These are phyloP conservation scores for Okapia johnstoni DNA, from an alignment of 2,113 vertebrate species.

Conservation along the genomic window DNA sequence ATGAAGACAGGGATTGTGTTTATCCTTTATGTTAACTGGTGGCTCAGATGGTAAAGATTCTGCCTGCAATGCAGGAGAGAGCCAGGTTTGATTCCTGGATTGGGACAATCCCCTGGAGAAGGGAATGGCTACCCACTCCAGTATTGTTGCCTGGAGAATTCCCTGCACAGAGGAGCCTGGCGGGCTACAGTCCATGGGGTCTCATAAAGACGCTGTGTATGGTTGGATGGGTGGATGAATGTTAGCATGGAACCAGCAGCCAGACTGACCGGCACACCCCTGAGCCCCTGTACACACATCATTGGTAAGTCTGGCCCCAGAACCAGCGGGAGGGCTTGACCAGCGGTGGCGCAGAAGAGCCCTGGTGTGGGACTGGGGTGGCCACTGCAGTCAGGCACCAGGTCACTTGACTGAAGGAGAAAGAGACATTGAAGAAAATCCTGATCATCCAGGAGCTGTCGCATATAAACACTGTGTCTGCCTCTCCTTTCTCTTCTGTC, in stretches of 20 bases:
- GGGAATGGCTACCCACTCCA: neutral
- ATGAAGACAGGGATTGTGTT: neutral
- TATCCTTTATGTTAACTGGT: neutral
- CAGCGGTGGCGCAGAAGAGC: neutral
- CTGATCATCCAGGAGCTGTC: neutral
- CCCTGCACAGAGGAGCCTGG: neutral
- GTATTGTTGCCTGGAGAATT: neutral
- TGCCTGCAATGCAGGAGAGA: neutral
- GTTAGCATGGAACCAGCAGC: neutral
- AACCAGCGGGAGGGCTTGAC: neutral
- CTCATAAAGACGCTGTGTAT: neutral
- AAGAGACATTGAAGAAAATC: neutral
- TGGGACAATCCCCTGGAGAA: neutral
- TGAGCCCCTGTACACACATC: neutral
- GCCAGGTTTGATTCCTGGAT: neutral
- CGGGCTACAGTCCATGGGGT: neutral
- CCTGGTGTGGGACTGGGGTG: neutral
- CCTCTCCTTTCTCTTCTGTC: neutral
- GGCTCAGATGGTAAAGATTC: neutral
- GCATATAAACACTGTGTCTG: neutral
- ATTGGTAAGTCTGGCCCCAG: neutral
- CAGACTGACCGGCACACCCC: neutral
- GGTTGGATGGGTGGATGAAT: neutral
- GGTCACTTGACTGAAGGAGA: neutral
- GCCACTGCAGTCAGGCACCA: rapidly evolving